Percentiles rank a stretch among this genome's conserved stretches.
Conservation (phyloP, 2,888 invertebrate species). For the Lasioglossum zephyrum region DNA sequence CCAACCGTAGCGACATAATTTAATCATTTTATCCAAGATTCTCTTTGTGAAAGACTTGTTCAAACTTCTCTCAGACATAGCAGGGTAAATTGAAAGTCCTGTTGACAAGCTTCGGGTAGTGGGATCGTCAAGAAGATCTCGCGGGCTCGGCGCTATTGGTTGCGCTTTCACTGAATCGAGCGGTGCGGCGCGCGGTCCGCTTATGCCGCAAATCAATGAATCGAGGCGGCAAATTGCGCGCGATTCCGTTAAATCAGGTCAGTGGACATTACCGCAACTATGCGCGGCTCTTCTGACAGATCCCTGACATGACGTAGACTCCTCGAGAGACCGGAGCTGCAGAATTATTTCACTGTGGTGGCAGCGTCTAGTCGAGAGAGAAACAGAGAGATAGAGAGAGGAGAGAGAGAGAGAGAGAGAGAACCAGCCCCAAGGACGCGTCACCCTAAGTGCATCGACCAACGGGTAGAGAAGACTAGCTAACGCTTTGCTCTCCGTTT, state of each 20-base stretch:
- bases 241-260: constrained; percentile 33
- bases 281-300: constrained; percentile 16
- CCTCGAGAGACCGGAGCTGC: constrained; percentile 36
- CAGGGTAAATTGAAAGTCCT: background rate
- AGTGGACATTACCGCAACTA: constrained; percentile 28
- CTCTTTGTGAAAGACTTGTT: background rate
- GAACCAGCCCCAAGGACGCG: constrained; percentile 45
- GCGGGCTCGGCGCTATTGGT: background rate
- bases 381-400: no score
- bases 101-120: background rate
- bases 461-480: constrained; percentile 28
- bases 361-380: constrained; percentile 16
- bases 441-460: constrained; percentile 52
- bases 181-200: background rate
- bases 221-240: constrained; percentile 30
- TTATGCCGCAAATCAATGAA: constrained; percentile 11
- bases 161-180: constrained; percentile 9
- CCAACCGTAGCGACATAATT: background rate
- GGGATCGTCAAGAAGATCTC: background rate
- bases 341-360: constrained; percentile 33
- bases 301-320: constrained; percentile 30
- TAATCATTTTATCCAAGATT: background rate
- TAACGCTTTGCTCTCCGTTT: constrained; percentile 24
- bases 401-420: background rate
- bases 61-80: background rate